Conservation (phyloP, 2,113 vertebrate species). For the Pachypanchax playfairii region DNA sequence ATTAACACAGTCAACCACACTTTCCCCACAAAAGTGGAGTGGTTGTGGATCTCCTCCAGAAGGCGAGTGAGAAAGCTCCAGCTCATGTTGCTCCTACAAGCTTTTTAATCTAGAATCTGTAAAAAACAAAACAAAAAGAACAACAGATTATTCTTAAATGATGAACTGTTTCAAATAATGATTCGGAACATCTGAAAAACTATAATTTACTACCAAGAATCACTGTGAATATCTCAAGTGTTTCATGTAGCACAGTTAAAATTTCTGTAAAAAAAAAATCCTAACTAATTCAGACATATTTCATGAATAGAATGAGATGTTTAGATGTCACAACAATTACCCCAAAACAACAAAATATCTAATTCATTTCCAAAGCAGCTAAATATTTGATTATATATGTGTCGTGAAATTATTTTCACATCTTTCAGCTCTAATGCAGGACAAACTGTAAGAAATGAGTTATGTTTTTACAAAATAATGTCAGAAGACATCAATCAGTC, state of each 20-base stretch:
- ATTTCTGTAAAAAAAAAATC: too few relatives aligned
- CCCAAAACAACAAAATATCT: neutral
- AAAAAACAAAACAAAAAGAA: too few relatives aligned
- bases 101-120: slow-evolving; percentile 87
- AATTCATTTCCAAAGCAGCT: neutral
- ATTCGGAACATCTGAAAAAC: neutral
- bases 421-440: neutral
- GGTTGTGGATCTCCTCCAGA: slow-evolving; percentile 99
- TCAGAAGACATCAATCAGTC: neutral
- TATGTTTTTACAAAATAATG: neutral
- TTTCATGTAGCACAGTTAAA: too few relatives aligned
- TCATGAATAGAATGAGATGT: neutral
- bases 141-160: neutral
- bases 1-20: slow-evolving; percentile 98
- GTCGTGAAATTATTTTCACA: neutral
- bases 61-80: slow-evolving; percentile 99
- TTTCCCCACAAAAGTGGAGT: slow-evolving; percentile 99
- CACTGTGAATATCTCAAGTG: neutral
- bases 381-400: neutral
- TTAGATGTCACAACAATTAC: neutral
- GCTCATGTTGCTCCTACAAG: slow-evolving; percentile 95
- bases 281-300: neutral
- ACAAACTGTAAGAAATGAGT: neutral
- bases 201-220: neutral
- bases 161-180: neutral